Base-by-base conservation (phyloP, 2,113 vertebrate genomes). In the Apaloderma vittatum region DNA sequence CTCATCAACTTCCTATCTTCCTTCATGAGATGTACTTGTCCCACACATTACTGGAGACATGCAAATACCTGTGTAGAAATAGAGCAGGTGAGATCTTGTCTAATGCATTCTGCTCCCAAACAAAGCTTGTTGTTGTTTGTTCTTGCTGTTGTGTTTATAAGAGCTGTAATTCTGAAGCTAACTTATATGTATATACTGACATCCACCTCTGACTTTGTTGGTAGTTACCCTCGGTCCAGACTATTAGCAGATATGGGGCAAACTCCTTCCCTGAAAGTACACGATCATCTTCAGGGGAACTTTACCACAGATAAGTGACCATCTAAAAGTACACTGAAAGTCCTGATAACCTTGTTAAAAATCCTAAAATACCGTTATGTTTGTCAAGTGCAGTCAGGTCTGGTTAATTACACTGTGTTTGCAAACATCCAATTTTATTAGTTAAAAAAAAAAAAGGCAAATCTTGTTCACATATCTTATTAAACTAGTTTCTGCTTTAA, bases 371-470 rank as follows among this genome's bases (percentile, higher is more conserved):
- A 51, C 59, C 32, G 94, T 96, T 93, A 85, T 94, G 74, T 89
- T 97, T 97, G 73, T 92, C 82, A 96, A 94, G 51, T 66, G 80
- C 63, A 96, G 79, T 96, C 95, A 89, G 74, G 37, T 92, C 90
- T 96, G 82, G 88, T 97, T 98, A 81, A 97, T 97, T 94, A 97
- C 82, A 95, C 73, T 43, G 48, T 80, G 43, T 97, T 97, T 96
- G 70, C 72, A 83, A 94, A 91, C 81, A 93, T 95, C 58, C 85
- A 96, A 62, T 98, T 97, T 96, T 97, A 97, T 97, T 93, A 97
- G 34, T 93, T 95, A 77, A 30, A 32, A 95, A 87, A 95, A 93
- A 73, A 92, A 84, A 73, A 58, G 89, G 93, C 78, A 97, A 66
- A 82, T 94, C 90, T 93, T 96, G 76, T 97, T 98, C 94, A 72